A percentile compares a stretch with the other conserved stretches of the same genome.
Conservation (phyloP, 2,113 vertebrate genomes). For the Otocyon megalotis region DNA sequence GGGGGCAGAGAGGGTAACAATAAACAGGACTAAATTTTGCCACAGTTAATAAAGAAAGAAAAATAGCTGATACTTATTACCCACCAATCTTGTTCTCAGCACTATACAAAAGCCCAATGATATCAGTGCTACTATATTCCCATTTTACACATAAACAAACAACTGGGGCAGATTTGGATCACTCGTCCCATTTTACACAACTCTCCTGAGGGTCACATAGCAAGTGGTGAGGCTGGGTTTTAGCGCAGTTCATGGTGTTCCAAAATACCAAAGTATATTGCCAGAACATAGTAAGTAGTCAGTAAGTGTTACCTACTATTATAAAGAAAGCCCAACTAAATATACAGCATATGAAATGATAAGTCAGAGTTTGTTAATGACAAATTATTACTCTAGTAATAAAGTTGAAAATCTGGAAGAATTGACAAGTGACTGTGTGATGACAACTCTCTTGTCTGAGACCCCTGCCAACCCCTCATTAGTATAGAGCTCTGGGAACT, state of each 20-base stretch:
- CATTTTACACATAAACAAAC: not conserved
- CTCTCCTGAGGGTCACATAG: not conserved
- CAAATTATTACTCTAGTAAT: not conserved
- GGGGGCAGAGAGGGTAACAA: fast-evolving
- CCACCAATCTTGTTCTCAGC: not conserved
- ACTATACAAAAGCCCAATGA: not conserved
- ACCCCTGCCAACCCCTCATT: not conserved
- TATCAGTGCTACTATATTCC: not conserved
- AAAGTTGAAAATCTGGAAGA: not conserved
- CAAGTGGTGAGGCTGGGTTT: not conserved
- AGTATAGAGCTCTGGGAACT: not conserved
- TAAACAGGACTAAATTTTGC: not conserved
- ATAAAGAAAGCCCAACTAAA: not conserved
- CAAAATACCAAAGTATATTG: not conserved
- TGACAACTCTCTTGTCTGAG: not conserved
- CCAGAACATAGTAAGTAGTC: not conserved
- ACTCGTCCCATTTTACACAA: not conserved
- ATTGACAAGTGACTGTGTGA: not conserved
- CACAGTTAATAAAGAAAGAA: not conserved
- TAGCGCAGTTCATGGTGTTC: not conserved
- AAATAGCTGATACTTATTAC: not conserved
- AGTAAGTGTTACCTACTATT: not conserved
- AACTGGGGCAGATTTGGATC: not conserved
- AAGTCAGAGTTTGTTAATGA: not conserved
- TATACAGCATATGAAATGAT: not conserved